Evolutionary conservation across 2,888 invertebrate species (phyloP).

Genomic region (Lithodes maja): DNA sequence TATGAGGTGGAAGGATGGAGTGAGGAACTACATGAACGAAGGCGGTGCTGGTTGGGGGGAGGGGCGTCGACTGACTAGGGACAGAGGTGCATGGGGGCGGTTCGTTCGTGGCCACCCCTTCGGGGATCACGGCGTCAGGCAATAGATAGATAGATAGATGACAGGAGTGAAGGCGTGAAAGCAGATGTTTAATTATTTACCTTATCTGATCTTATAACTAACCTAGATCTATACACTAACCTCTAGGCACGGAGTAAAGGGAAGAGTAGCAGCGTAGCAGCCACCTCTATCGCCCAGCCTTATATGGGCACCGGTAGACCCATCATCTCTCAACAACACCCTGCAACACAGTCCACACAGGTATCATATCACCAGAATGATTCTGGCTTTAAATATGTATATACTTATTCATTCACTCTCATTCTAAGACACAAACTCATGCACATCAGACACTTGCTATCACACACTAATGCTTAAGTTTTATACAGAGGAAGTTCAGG

Average conservation of each 20-base stretch:
- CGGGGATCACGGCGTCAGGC: too few species aligned
- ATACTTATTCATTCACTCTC: not conserved
- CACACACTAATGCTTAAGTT: not conserved
- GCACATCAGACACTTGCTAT: not conserved
- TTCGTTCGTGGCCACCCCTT: too few species aligned
- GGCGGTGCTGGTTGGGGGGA: too few species aligned
- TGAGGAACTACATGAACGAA: too few species aligned
- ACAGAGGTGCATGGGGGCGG: too few species aligned
- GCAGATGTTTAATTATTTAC: too few species aligned
- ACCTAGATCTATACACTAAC: not conserved
- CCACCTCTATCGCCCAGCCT: constrained; percentile 36
- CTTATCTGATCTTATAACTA: too few species aligned
- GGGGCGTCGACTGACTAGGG: too few species aligned
- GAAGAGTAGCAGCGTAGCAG: constrained; percentile 31
- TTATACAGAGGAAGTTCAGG: too few species aligned
- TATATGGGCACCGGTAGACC: constrained; percentile 67
- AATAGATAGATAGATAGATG: too few species aligned
- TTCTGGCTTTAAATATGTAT: not conserved
- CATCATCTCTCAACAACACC: constrained; percentile 52
- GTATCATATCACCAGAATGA: constrained; percentile 5
- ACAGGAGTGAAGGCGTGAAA: too few species aligned
- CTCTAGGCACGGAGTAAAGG: constrained; percentile 63
- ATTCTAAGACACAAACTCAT: not conserved
- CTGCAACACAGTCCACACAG: constrained; percentile 46
- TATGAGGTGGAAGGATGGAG: too few species aligned